These are phyloP conservation scores for Pollimyrus isidori DNA, from an alignment of 2,113 vertebrate genomes.

Conservation along the genomic window DNA sequence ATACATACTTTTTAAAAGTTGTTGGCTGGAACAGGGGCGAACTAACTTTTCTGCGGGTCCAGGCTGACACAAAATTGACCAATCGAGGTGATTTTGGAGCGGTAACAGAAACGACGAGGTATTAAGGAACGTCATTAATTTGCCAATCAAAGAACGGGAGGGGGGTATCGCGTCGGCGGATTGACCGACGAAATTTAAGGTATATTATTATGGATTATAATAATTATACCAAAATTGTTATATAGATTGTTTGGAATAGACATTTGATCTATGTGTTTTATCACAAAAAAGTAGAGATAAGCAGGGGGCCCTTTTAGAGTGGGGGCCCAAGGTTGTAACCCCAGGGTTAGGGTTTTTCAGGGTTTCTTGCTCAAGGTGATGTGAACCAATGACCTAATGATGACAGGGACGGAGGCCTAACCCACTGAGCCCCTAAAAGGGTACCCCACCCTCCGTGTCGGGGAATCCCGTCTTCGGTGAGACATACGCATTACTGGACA, in stretches of 20 bases:
- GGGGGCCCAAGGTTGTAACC: neutral
- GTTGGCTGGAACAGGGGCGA: neutral
- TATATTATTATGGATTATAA: neutral
- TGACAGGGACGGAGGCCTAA: neutral
- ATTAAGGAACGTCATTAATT: neutral
- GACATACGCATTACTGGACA: neutral
- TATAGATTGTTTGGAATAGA: neutral
- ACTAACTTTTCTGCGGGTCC: neutral
- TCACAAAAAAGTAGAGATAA: neutral
- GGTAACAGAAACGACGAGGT: neutral
- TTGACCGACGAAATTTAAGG: neutral
- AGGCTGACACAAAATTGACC: neutral
- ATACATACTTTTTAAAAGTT: neutral
- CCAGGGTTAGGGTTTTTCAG: neutral
- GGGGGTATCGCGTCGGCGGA: neutral
- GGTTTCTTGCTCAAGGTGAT: neutral
- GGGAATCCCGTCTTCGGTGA: neutral
- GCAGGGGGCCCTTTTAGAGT: neutral
- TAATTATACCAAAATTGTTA: neutral
- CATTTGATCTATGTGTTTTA: neutral
- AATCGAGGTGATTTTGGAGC: neutral
- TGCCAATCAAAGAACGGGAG: neutral
- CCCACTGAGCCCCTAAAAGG: neutral
- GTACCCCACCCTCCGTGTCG: neutral
- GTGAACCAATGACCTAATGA: neutral